phyloP scores from a whole-genome alignment of 23 tunicate species.

The Trididemnum miniatum region DNA sequence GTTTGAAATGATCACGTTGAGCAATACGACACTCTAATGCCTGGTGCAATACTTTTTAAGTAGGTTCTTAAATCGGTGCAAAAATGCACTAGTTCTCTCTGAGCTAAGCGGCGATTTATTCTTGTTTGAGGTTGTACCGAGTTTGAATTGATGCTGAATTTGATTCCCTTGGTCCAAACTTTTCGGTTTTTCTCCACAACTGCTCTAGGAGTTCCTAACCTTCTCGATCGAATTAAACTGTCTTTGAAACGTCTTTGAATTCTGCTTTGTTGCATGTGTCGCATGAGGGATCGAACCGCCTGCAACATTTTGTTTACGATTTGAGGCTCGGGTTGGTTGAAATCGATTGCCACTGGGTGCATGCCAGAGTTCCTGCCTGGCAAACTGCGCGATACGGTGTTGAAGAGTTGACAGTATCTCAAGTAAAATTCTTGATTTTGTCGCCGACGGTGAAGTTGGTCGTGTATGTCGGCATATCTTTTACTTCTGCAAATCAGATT shows the following conservation, averaged over 20 bases:
- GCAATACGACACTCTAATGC: neutral
- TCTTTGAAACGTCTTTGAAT: neutral
- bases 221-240: neutral
- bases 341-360: neutral
- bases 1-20: no score
- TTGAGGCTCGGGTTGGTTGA: neutral
- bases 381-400: neutral
- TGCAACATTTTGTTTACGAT: neutral
- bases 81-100: neutral
- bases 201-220: neutral
- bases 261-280: neutral
- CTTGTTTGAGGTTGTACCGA: neutral
- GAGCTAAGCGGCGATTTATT: neutral
- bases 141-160: neutral
- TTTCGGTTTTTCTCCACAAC: neutral
- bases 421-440: neutral
- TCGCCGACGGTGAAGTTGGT: slow-evolving; percentile 2
- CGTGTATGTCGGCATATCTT: neutral
- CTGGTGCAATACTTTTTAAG: neutral
- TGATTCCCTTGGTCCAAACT: neutral
- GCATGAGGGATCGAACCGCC: neutral
- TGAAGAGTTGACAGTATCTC: neutral
- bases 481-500: neutral
- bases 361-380: neutral
- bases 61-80: neutral